Base-by-base conservation (phyloP, 2,888 invertebrate genomes). In the Physocephala rufipes region DNA sequence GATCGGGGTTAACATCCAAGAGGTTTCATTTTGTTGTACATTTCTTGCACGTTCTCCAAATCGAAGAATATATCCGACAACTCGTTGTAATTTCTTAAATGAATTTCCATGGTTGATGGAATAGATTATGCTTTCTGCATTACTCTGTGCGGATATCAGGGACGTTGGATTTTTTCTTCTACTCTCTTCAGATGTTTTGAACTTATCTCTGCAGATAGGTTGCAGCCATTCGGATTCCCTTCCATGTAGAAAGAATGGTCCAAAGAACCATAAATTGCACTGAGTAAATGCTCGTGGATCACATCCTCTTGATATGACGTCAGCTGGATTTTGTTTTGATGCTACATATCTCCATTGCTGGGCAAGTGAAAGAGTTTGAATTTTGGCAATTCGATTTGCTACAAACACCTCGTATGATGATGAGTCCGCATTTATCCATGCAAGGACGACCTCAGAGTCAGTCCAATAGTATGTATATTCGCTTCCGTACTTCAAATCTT, bases 401-500 rank as follows among this genome's bases (percentile, higher is more conserved):
- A 75, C 72, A 49, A 75, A 76, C 13, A 74, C 72, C 13, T 67
- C 62, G 74, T 74, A 74, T 13, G 68, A 73, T 28, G 72, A 58
- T 0, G 74, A 75, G 7, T 73, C 73, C 51, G 67, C 59, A 0
- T 71, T 70, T 1, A 81, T 62, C 82, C 82, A 82, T 45, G 74
- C 71, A 0, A 82, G 70, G 3, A 78, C 78, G 13, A 81, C 78
- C 15, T 75, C 77, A 0, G 80, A 82, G 68, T 83, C 82, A 4
- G 78, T 75, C 74, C 73, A 76, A 26, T 70, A 72, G 15, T 61
- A 58, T 13, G 58, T 16, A 15, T 24, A 26, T 15, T 28, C 12
- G 21, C 21, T 21, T 55, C 12, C 21, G 21, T 21, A 55, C 19
- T 24, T 55, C 24, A 2, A 19, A 21, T 55, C 53, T 21, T 12